phyloP scores from a whole-genome alignment of 2,888 invertebrate species.

The Gandaritis pyraliata region DNA sequence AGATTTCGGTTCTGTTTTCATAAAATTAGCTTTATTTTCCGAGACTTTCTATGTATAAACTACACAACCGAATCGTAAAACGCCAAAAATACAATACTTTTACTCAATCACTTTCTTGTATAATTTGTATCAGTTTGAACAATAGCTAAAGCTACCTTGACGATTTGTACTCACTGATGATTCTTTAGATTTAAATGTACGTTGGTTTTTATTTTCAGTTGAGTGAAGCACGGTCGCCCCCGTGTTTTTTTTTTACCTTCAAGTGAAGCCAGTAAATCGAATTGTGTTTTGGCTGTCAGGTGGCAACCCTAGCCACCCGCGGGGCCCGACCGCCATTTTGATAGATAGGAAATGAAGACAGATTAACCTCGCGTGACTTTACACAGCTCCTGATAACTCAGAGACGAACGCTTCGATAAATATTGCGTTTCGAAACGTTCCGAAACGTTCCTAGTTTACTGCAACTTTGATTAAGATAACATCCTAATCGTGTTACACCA shows the following conservation, averaged over 20 bases:
- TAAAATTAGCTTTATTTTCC: too few relatives aligned
- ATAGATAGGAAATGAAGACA: slow-evolving; percentile 84
- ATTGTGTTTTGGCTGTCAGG: slow-evolving; percentile 23
- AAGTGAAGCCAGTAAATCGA: slow-evolving; percentile 5
- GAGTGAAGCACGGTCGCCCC: too few relatives aligned
- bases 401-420: slow-evolving; percentile 55
- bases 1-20: too few relatives aligned
- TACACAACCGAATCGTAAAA: too few relatives aligned
- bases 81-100: too few relatives aligned
- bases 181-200: too few relatives aligned
- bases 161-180: too few relatives aligned
- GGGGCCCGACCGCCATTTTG: slow-evolving; percentile 66
- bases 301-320: slow-evolving; percentile 49
- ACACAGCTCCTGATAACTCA: slow-evolving; percentile 57
- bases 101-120: too few relatives aligned
- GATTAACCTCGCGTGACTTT: slow-evolving; percentile 80
- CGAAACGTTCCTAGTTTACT: slow-evolving; percentile 14
- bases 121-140: too few relatives aligned
- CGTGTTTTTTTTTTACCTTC: not conserved
- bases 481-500: slow-evolving; percentile 8
- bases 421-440: slow-evolving; percentile 51
- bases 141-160: too few relatives aligned
- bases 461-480: slow-evolving; percentile 28
- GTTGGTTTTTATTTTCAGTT: too few relatives aligned
- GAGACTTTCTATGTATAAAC: too few relatives aligned